Evolutionary conservation across 2,113 vertebrate species (phyloP), one percentile per base, ranked within the genome.

Genomic region (Ammodytes marinus): DNA sequence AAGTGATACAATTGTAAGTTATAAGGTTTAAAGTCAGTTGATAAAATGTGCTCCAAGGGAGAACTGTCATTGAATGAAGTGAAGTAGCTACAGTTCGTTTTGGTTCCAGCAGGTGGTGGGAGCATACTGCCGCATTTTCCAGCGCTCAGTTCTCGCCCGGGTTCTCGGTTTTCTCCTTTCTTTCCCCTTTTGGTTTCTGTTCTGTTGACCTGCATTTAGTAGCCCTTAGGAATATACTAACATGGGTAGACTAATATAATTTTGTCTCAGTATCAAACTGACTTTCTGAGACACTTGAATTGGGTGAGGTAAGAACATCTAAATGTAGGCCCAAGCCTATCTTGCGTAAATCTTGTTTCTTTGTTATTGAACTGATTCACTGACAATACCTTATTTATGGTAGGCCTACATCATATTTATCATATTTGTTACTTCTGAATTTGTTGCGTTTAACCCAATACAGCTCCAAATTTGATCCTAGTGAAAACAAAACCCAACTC

Each of bases 71-170:
- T 19, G 8, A 37, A 39, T 46, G 53, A 52, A 19, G 49, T 47
- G 27, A 27, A 27, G 27, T 27, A 27, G 27, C 27, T 27, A 57
- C 27, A 88, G 52, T 87, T 80, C 13, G 1, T 50, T 40, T 73
- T 69, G 17, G 55, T 35, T 72, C 89, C 91, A 91, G 82, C 74
- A 92, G 90, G 71, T 86, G 92, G 90, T 27, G 74, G 8, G 68
- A 75, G 3, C 12, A 9, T 71, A 77, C 45, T 49, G 6, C 75
- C 75, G 67, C 57, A 68, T 55, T 37, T 49, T 40, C 42, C 19
- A 7, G 9, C 12, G 42, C 57, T 43, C 14, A 10, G 4, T n/a
- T 5, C 11, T 68, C 39, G 27, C 27, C 27, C 27, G 27, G 27
- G 27, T 27, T 27, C 27, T 27, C 27, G 27, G 27, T 27, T 27